Base-by-base conservation (phyloP, 2,888 invertebrate genomes). In the Drosophila borborema region DNA sequence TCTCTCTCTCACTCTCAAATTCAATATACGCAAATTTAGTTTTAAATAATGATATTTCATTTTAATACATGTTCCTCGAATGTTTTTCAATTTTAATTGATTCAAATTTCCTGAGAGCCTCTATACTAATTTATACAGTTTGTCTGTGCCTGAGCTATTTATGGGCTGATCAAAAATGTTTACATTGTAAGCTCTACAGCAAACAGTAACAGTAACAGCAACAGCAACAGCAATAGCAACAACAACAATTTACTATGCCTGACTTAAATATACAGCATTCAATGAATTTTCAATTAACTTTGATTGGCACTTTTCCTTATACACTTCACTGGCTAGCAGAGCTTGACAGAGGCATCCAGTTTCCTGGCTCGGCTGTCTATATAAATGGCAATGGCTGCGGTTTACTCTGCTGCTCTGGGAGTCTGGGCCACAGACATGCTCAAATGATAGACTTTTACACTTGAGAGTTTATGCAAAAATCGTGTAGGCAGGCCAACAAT, bases 261-360 rank as follows among this genome's bases (percentile, higher is more conserved):
- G 81, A 76, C 87, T 86, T 84, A 89, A 86, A 86, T 89, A 86
- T 86, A 87, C 89, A 86, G 74, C 77, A 87, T 86, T 89, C 87
- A 87, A 87, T 86, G 89, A 86, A 86, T 89, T 89, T 86, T 86
- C 86, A 86, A 86, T 86, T 89, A 86, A 87, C 80, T 87, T 86
- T 86, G 86, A 86, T 86, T 86, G 86, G 80, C 86, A 86, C 89
- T 86, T 86, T 86, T 86, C 85, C 82, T 82, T 80, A 74, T 74
- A 72, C 77, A 74, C 72, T 74, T 81, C 74, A 75, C 67, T 78
- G 80, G 65, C 70, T 56, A 51, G 41, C 59, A 55, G 62, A 20
- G 55, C 28, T 59, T 45, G 64, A 59, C 49, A 54, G 40, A 59
- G 51, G 16, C 23, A 40, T 40, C 40, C 40, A 20, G 54, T 38